These are phyloP conservation scores for Criorhina ranunculi DNA, from an alignment of 2,888 invertebrate species.

Conservation along the genomic window DNA sequence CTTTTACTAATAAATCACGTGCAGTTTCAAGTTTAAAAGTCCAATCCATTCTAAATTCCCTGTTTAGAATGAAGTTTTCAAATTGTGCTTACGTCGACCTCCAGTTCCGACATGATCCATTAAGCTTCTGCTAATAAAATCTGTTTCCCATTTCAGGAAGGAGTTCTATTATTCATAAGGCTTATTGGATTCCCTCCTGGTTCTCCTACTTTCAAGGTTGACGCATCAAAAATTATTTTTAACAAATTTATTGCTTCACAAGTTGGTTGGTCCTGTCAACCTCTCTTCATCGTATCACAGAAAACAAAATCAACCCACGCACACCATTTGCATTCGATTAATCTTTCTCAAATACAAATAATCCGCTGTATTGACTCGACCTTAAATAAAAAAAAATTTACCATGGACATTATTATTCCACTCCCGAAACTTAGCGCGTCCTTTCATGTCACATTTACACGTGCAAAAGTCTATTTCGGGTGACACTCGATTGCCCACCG, in stretches of 20 bases:
- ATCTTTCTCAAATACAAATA: slow-evolving; percentile 29
- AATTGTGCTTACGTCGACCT: too few species aligned
- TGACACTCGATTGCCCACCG: slow-evolving; percentile 61
- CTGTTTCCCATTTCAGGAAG: too few species aligned
- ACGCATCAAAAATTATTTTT: too few species aligned
- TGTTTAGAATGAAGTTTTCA: too few species aligned
- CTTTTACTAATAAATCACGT: too few species aligned
- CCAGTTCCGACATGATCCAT: too few species aligned
- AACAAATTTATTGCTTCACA: slow-evolving; percentile 5
- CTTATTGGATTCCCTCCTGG: too few species aligned
- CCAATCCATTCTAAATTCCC: too few species aligned
- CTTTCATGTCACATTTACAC: slow-evolving; percentile 57
- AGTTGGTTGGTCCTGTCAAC: background rate
- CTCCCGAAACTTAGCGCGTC: slow-evolving; percentile 32
- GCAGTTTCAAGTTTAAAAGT: too few species aligned
- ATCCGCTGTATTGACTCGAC: slow-evolving; percentile 37
- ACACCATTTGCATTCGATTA: slow-evolving; percentile 24
- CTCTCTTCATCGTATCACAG: background rate
- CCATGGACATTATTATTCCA: slow-evolving; percentile 58
- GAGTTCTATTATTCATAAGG: too few species aligned
- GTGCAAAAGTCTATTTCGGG: slow-evolving; percentile 61
- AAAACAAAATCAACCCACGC: slow-evolving; percentile 4
- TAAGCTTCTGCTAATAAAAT: too few species aligned
- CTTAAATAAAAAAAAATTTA: slow-evolving; percentile 27
- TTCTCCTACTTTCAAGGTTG: too few species aligned